Conservation (phyloP, 2,113 vertebrate genomes). For the Acanthisitta chloris region DNA sequence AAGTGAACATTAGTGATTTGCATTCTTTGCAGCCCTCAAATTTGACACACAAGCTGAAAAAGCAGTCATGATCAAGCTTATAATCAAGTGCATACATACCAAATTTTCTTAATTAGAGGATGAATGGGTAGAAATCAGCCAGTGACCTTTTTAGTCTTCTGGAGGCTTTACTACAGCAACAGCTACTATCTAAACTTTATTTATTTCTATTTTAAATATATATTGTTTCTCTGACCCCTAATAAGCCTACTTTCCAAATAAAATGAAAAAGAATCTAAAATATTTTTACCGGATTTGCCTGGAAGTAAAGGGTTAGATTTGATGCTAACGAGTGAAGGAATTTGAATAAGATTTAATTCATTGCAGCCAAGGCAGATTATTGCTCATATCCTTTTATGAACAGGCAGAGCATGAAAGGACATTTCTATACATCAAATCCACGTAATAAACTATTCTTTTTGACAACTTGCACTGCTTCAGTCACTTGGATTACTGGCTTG, state of each 20-base stretch:
- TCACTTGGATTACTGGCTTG: not conserved
- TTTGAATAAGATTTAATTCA: not conserved
- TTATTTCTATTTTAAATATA: not conserved
- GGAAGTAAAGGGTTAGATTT: not conserved
- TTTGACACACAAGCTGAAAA: not conserved
- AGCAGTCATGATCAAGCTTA: not conserved
- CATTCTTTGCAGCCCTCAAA: not conserved
- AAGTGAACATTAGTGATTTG: not conserved
- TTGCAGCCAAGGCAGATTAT: not conserved
- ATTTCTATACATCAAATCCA: not conserved
- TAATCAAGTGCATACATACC: not conserved
- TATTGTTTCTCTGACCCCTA: not conserved
- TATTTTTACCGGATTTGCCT: not conserved
- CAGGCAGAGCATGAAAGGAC: not conserved
- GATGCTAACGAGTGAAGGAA: not conserved
- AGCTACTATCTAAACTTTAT: not conserved
- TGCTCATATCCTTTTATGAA: constrained; percentile 10
- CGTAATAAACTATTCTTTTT: not conserved
- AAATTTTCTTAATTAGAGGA: not conserved
- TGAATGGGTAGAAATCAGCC: not conserved
- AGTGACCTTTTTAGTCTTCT: not conserved
- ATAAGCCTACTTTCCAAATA: not conserved
- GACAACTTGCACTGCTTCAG: not conserved
- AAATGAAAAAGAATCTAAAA: not conserved
- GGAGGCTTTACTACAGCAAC: not conserved